phyloP scores from a whole-genome alignment of 2,113 vertebrate genomes.

The Sceloporus undulatus region DNA sequence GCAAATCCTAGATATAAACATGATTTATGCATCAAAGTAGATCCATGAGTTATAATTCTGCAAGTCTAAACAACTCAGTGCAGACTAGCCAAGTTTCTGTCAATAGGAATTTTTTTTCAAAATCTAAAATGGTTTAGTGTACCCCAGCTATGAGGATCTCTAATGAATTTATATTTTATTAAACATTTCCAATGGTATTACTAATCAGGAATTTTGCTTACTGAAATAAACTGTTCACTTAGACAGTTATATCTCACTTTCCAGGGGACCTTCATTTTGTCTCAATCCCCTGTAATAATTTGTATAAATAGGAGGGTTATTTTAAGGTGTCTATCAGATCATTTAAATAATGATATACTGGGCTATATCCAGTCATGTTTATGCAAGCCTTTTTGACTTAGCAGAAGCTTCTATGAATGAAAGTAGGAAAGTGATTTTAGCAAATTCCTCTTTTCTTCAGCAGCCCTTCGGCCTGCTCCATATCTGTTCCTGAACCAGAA shows the following conservation, averaged over 20 bases:
- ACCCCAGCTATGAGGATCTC: not conserved
- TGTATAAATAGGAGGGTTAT: not conserved
- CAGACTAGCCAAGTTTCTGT: constrained; percentile 17
- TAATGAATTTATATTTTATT: not conserved
- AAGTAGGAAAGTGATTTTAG: too few relatives aligned
- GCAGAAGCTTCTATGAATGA: too few relatives aligned
- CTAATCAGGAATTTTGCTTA: not conserved
- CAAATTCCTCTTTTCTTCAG: not conserved
- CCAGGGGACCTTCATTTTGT: not conserved
- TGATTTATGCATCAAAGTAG: constrained; percentile 26
- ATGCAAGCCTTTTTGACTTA: not conserved
- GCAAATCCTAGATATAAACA: constrained; percentile 14
- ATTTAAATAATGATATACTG: not conserved
- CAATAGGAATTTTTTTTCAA: not conserved
- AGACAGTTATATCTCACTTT: not conserved
- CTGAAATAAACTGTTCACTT: not conserved
- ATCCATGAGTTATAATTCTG: constrained; percentile 4
- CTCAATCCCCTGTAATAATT: not conserved
- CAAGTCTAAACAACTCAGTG: constrained; percentile 20
- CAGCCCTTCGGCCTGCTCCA: not conserved
- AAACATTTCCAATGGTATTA: not conserved
- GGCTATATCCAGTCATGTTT: not conserved
- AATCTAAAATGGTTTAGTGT: not conserved
- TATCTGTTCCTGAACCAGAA: not conserved
- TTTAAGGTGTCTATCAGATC: not conserved